Conservation (phyloP, 2,797 vertebrate genomes). For the Eulemur albifrons region DNA sequence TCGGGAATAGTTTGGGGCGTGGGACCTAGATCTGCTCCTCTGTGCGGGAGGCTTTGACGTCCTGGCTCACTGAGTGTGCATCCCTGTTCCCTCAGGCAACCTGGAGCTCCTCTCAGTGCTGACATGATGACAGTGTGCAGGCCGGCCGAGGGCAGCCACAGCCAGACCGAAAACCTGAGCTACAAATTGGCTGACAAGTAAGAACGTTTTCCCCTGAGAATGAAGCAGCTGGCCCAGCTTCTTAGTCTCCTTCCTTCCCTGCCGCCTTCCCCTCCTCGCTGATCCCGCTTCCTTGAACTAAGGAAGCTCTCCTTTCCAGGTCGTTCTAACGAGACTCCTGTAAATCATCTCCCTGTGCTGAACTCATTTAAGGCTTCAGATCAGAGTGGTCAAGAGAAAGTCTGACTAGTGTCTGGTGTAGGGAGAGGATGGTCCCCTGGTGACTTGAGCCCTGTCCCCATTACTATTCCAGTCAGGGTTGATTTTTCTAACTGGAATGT, state of each 20-base stretch:
- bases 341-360: neutral
- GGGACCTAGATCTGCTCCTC: neutral
- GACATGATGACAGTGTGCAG: conserved; percentile 84
- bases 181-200: conserved; percentile 76
- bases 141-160: conserved; percentile 75
- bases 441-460: neutral
- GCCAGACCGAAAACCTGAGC: conserved; percentile 73
- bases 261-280: neutral
- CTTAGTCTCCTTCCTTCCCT: neutral
- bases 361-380: neutral
- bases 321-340: neutral
- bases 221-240: neutral
- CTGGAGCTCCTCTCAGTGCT: conserved; percentile 74
- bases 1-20: neutral
- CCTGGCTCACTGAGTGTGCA: neutral
- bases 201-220: neutral
- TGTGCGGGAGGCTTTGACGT: neutral
- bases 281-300: neutral
- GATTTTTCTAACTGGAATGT: neutral
- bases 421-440: no score
- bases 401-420: neutral
- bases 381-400: neutral
- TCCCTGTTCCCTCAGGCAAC: conserved; percentile 72
- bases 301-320: neutral
- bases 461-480: neutral